phyloP scores from a whole-genome alignment of 2,113 vertebrate genomes.

The Copsychus sechellarum region DNA sequence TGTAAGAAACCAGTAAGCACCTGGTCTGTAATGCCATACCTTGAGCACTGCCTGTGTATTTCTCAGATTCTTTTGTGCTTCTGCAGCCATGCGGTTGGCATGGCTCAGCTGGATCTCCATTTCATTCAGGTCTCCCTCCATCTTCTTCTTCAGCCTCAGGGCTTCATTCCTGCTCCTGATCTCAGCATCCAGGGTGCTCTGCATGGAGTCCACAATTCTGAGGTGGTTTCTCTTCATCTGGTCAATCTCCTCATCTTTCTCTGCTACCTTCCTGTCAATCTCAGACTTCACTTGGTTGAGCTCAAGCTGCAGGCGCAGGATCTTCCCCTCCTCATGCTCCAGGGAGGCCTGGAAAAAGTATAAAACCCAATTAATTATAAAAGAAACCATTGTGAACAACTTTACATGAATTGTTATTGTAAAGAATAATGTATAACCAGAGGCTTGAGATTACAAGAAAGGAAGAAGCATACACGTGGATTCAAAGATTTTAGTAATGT shows the following conservation, averaged over 20 bases:
- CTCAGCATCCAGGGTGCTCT: constrained; percentile 75
- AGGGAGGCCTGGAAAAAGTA: neutral
- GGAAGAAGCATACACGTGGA: neutral
- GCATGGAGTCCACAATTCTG: constrained; percentile 69
- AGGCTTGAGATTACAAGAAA: neutral
- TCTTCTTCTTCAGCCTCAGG: constrained; percentile 82
- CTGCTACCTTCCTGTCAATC: neutral
- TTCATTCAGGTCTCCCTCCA: constrained; percentile 83
- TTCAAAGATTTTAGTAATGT: too few species aligned
- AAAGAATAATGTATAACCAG: neutral
- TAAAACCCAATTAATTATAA: neutral
- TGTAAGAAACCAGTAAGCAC: neutral
- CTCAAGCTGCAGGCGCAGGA: neutral
- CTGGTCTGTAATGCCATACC: too few species aligned
- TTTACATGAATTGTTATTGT: neutral
- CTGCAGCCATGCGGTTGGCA: neutral
- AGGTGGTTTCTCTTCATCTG: neutral
- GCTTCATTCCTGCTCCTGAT: constrained; percentile 78
- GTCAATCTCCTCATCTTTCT: neutral
- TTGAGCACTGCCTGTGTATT: too few species aligned
- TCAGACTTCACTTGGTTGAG: neutral
- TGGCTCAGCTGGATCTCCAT: constrained; percentile 69
- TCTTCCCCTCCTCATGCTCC: neutral
- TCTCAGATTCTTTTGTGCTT: too few species aligned
- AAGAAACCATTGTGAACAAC: neutral